A percentile compares a stretch with the other conserved stretches of the same genome.
Evolutionary conservation across 2,888 invertebrate species (phyloP).

Genomic region (Boloria euphrosyne): DNA sequence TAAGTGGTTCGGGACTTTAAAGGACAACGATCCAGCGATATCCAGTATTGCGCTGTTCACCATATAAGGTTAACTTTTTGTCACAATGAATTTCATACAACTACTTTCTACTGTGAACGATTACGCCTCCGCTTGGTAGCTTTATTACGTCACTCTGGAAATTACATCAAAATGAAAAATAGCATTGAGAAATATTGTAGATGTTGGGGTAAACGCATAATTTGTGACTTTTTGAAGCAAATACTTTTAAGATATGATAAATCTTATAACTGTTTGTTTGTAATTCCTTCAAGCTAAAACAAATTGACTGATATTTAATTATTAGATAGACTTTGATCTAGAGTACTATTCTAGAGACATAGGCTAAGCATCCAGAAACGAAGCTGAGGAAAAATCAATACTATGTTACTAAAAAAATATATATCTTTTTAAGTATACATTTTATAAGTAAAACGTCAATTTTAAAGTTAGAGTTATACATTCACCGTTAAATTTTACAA

Average conservation of each 20-base stretch:
- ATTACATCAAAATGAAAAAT: slow-evolving; percentile 25
- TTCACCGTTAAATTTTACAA: too few relatives aligned
- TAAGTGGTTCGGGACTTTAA: slow-evolving; percentile 71
- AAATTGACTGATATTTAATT: too few relatives aligned
- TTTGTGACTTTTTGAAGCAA: not conserved
- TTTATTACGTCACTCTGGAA: slow-evolving; percentile 30
- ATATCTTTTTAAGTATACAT: too few relatives aligned
- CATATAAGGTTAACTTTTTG: slow-evolving; percentile 70
- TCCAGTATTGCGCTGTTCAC: slow-evolving; percentile 60
- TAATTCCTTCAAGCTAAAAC: too few relatives aligned
- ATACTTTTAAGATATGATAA: slow-evolving; percentile 14
- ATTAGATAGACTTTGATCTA: too few relatives aligned
- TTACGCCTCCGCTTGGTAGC: slow-evolving; percentile 38
- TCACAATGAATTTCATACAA: slow-evolving; percentile 53
- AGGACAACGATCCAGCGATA: slow-evolving; percentile 63
- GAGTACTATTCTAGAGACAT: too few relatives aligned
- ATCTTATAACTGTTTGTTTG: too few relatives aligned
- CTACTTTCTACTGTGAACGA: slow-evolving; percentile 57
- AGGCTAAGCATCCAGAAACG: too few relatives aligned
- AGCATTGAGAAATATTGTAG: slow-evolving; percentile 22
- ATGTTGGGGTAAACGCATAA: not conserved
- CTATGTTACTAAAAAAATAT: too few relatives aligned
- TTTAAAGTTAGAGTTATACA: too few relatives aligned
- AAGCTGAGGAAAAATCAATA: too few relatives aligned
- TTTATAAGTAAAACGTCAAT: too few relatives aligned